A percentile compares a stretch with the other conserved stretches of the same genome.
phyloP scores from a whole-genome alignment of 1,140 invertebrate genomes.

The Meloidogyne exigua region DNA sequence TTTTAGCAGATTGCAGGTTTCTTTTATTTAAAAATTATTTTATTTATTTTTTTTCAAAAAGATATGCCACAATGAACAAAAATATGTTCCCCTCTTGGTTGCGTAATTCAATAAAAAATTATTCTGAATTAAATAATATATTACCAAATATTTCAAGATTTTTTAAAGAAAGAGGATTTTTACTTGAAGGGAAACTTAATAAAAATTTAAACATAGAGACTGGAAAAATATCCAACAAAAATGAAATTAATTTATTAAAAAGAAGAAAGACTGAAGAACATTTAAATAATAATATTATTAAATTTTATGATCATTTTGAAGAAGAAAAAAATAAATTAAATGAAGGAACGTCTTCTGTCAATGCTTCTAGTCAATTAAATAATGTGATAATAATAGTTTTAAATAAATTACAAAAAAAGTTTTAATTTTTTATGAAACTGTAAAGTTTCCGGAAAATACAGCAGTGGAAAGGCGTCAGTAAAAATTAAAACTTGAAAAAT shows the following conservation, averaged over 20 bases:
- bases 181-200: constrained; percentile 14
- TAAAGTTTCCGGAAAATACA: too few relatives aligned
- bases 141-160: constrained; percentile 20
- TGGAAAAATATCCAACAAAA: neutral
- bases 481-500: too few relatives aligned
- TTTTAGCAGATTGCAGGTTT: constrained; percentile 75
- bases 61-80: constrained; percentile 26
- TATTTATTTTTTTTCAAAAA: constrained; percentile 21
- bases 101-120: constrained; percentile 17
- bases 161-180: constrained; percentile 30
- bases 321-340: neutral
- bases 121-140: constrained; percentile 6
- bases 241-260: neutral
- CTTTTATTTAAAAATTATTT: neutral
- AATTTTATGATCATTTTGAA: neutral
- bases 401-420: too few relatives aligned
- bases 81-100: constrained; percentile 39
- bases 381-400: neutral
- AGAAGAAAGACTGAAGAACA: neutral
- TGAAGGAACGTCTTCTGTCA: neutral
- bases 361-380: neutral
- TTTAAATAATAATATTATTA: neutral
- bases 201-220: neutral
- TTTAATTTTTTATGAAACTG: neutral
- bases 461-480: too few relatives aligned